phyloP scores from a whole-genome alignment of 2,797 vertebrate species.

The Spatula clypeata region DNA sequence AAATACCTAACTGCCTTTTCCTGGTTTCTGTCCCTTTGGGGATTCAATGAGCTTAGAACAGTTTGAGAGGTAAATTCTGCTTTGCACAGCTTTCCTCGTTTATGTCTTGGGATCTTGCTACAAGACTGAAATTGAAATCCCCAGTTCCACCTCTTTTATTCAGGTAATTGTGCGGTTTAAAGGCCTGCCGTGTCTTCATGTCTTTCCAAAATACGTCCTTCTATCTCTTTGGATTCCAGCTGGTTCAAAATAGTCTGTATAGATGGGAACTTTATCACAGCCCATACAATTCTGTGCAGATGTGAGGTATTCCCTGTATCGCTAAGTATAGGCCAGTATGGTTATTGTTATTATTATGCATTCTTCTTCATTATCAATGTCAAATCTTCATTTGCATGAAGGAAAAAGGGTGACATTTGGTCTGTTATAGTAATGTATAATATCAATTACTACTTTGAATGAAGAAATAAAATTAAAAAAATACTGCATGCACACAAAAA shows the following conservation, averaged over 20 bases:
- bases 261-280: background rate
- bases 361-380: background rate
- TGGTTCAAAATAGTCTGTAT: background rate
- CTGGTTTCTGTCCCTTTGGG: background rate
- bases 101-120: background rate
- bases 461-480: background rate
- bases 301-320: background rate
- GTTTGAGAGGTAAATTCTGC: background rate
- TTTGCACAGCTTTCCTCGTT: background rate
- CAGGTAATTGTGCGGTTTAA: background rate
- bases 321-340: background rate
- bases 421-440: background rate
- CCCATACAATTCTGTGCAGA: background rate
- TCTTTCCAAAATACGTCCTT: rapidly evolving
- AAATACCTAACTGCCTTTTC: background rate
- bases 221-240: background rate
- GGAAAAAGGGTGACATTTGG: background rate
- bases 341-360: background rate
- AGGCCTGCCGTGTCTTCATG: background rate
- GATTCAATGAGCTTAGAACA: background rate
- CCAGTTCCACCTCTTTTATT: background rate
- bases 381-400: background rate
- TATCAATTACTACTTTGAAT: background rate
- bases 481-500: background rate
- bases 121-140: background rate